Conservation (phyloP, 1,140 invertebrate species). For the Brachionus paranguensis region DNA sequence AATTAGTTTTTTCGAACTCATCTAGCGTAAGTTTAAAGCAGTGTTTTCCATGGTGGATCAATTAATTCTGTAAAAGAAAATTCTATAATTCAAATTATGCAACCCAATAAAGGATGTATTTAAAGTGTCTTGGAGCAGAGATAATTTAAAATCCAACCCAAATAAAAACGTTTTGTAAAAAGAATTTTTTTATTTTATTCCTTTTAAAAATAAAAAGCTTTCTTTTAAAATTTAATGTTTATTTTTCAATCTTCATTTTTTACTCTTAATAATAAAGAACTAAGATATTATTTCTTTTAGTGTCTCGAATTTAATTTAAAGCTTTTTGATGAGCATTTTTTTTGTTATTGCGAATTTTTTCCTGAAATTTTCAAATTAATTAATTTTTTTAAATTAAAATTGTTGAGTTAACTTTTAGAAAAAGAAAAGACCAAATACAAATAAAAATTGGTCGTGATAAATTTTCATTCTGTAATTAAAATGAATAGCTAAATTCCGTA, state of each 20-base stretch:
- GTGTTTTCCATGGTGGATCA: too few relatives aligned
- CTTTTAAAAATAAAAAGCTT: neutral
- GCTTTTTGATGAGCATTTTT: too few relatives aligned
- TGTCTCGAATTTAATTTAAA: too few relatives aligned
- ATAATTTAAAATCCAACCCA: neutral
- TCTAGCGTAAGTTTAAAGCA: neutral
- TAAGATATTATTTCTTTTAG: too few relatives aligned
- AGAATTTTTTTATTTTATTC: neutral
- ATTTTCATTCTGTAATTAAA: neutral
- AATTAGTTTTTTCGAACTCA: neutral
- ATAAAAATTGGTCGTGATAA: neutral
- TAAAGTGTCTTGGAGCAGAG: neutral
- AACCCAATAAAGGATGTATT: neutral
- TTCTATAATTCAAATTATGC: neutral
- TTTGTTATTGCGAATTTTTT: too few relatives aligned
- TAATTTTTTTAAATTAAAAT: too few relatives aligned
- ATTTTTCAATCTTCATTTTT: neutral
- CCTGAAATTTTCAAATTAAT: too few relatives aligned
- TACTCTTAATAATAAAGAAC: too few relatives aligned
- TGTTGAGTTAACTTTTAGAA: too few relatives aligned
- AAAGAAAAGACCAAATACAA: too few relatives aligned
- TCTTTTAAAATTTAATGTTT: neutral
- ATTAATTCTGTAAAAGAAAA: neutral
- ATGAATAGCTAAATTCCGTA: neutral
- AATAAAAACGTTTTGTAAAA: neutral